phyloP scores from a whole-genome alignment of 2,113 vertebrate species.

The Crocuta crocuta region DNA sequence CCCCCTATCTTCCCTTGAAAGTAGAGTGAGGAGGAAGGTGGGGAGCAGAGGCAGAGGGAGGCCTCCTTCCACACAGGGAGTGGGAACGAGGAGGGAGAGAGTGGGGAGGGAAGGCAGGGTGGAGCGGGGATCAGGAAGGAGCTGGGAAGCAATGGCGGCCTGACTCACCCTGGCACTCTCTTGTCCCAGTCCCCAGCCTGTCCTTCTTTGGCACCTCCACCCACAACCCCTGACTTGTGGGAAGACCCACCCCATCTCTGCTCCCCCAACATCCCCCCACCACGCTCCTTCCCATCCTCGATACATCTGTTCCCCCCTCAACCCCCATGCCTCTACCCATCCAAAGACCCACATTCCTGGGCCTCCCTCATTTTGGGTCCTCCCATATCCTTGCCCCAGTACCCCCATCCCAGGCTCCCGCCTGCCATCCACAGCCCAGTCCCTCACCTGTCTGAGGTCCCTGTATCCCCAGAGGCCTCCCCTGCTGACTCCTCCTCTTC shows the following conservation, averaged over 20 bases:
- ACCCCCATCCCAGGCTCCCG: not conserved
- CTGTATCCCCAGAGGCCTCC: not conserved
- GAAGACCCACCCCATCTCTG: not conserved
- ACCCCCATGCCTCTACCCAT: too few species aligned
- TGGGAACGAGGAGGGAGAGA: not conserved
- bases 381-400: not conserved
- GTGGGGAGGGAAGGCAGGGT: not conserved
- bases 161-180: rapidly evolving
- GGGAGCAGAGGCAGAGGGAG: not conserved
- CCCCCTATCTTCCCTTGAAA: not conserved
- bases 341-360: not conserved
- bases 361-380: not conserved
- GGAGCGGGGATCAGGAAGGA: not conserved
- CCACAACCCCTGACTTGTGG: not conserved
- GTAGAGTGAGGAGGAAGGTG: too few species aligned
- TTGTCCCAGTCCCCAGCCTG: too few species aligned
- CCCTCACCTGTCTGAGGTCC: slow-evolving; percentile 61
- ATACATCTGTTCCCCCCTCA: not conserved
- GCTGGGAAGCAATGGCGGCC: not conserved
- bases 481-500: not conserved
- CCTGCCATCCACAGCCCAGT: not conserved
- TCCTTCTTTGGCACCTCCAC: not conserved
- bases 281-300: not conserved
- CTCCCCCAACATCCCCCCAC: not conserved
- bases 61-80: not conserved